Base-by-base conservation (phyloP, 2,797 vertebrate species). In the Loris lydekkerianus region DNA sequence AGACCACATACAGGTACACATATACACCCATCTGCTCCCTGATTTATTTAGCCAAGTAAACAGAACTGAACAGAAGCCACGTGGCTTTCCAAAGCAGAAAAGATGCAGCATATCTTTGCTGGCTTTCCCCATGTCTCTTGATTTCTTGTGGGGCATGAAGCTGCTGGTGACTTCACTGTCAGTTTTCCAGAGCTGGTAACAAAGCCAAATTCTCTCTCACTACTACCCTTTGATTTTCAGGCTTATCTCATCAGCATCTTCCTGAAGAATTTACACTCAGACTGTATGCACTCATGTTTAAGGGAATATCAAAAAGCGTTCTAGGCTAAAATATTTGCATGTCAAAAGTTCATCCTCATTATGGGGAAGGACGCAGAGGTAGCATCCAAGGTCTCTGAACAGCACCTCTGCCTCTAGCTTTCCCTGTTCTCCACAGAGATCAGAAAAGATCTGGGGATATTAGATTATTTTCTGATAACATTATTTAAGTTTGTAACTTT, bases 401-500 rank as follows among this genome's bases (percentile, higher is more conserved):
- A 37, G 89, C 31, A 7, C 46, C 70, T 86, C 81, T 90, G 92
- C 37, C 29, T 73, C 75, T 27, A 73, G 77, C 56, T 93, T 87
- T 85, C 3, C 69, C 31, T 43, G 53, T 69, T 86, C 46, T 40
- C 60, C 46, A 81, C 61, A 69, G 86, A 86, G 67, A 84, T 29
- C 20, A 61, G n/a, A 56, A 72, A 25, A 87, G 53, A 80, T 18
- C 27, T 49, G 31, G 84, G 37, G 25, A 72, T 56, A 31, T 29
- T 56, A 89, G 9, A 81, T 69, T 65, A 34, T 83, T 90, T 86
- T 78, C 82, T 56, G 72, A 10, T 37, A 69, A 70, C 31, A 25
- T 60, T 75, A 46, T 29, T 92, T 75, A 75, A 60, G 17, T 70
- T 94, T 85, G n/a, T 86, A 53, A 6, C 61, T 89, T 85, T 95